phyloP scores from a whole-genome alignment of 2,797 vertebrate genomes.

The Mormyrops attenuatus region DNA sequence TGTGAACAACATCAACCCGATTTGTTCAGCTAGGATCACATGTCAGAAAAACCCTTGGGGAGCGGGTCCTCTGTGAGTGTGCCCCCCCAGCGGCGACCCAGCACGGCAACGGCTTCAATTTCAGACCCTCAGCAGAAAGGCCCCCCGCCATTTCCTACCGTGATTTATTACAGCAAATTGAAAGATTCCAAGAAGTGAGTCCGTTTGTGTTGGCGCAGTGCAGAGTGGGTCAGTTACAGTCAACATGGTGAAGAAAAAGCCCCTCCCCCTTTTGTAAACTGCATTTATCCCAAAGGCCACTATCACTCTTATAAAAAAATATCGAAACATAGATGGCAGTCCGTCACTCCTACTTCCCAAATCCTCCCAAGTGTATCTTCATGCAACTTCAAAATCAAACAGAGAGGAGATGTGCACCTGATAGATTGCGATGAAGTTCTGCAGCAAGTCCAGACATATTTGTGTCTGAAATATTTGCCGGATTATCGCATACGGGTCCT shows the following conservation, averaged over 20 bases:
- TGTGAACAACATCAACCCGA: background rate
- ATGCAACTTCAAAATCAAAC: slow-evolving; percentile 2
- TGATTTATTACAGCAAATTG: slow-evolving; percentile 50
- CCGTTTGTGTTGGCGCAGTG: slow-evolving; percentile 48
- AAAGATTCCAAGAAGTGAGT: slow-evolving; percentile 53
- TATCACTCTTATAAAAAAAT: slow-evolving; percentile 29
- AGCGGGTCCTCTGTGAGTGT: slow-evolving; percentile 38
- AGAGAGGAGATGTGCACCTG: background rate
- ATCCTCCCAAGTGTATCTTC: background rate
- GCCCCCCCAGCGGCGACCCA: slow-evolving; percentile 39
- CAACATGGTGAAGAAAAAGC: slow-evolving; percentile 21
- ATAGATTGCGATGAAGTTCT: background rate
- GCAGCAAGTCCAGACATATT: background rate
- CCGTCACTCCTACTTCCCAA: background rate
- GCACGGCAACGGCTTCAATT: slow-evolving; percentile 49
- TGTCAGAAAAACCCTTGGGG: background rate
- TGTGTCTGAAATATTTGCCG: background rate
- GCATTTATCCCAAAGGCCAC: background rate
- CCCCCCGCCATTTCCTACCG: slow-evolving; percentile 44
- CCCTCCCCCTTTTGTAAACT: slow-evolving; percentile 11
- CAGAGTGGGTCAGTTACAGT: slow-evolving; percentile 28
- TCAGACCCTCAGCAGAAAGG: slow-evolving; percentile 58
- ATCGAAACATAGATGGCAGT: slow-evolving; percentile 26
- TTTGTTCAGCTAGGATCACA: slow-evolving; percentile 20
- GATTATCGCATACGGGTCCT: background rate